These are phyloP conservation scores for Phaethornis superciliosus DNA, from an alignment of 2,113 vertebrate genomes.

Conservation along the genomic window DNA sequence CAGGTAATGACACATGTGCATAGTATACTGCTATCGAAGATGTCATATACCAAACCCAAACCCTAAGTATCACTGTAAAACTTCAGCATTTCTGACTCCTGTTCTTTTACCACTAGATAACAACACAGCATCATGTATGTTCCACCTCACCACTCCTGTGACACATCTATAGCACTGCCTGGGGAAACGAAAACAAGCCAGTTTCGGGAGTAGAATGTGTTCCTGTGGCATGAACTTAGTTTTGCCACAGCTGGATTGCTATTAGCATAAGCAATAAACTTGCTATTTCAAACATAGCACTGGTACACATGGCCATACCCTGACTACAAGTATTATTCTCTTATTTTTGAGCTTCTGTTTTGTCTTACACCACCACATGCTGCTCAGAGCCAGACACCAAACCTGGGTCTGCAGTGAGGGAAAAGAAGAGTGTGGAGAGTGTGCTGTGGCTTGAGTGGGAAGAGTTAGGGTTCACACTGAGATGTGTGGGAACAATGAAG, in stretches of 20 bases:
- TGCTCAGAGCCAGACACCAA: neutral
- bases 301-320: neutral
- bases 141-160: neutral
- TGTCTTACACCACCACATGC: neutral
- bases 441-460: neutral
- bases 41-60: neutral
- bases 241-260: neutral
- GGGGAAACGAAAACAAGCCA: neutral
- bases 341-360: neutral
- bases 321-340: neutral
- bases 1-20: neutral
- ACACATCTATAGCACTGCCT: neutral
- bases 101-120: neutral
- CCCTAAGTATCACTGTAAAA: neutral
- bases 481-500: neutral
- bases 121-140: rapidly evolving
- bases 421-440: neutral
- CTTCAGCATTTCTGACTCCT: neutral
- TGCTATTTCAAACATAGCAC: neutral
- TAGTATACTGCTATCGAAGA: neutral
- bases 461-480: neutral
- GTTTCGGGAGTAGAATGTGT: neutral
- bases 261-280: neutral
- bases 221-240: neutral
- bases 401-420: neutral